These are phyloP conservation scores for Hydrolagus affinis DNA, from an alignment of 2,113 vertebrate genomes.

Conservation along the genomic window DNA sequence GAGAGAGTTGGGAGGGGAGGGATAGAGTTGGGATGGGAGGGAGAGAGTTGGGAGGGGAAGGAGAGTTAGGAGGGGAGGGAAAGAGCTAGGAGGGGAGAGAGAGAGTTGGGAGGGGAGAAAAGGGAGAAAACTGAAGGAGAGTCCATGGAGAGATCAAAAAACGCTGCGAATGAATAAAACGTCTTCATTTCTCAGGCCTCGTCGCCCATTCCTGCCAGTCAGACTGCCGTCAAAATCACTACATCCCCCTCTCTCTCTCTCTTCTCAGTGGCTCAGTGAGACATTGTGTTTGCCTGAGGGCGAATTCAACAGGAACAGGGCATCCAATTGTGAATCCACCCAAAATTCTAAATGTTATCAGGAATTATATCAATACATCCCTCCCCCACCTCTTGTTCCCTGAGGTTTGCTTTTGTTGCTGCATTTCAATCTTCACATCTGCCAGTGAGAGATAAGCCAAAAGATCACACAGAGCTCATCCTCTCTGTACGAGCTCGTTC, in stretches of 20 bases:
- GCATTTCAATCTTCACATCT: not conserved
- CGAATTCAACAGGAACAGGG: not conserved
- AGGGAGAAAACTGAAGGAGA: not conserved
- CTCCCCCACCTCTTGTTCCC: not conserved
- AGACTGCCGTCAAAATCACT: not conserved
- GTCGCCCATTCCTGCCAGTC: not conserved
- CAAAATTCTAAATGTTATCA: not conserved
- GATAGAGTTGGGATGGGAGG: not conserved
- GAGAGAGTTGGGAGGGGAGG: not conserved
- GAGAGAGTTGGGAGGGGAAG: not conserved
- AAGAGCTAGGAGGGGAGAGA: not conserved
- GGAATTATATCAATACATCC: not conserved
- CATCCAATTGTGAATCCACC: not conserved
- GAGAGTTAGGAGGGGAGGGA: not conserved
- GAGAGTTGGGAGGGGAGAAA: not conserved
- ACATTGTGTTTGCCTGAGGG: not conserved
- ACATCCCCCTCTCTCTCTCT: no score
- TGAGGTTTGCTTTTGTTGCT: not conserved
- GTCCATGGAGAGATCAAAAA: not conserved
- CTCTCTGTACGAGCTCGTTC: not conserved
- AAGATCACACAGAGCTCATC: not conserved
- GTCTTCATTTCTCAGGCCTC: not conserved
- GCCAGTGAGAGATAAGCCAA: not conserved
- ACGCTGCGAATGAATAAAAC: not conserved
- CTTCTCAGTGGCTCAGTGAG: not conserved